phyloP scores from a whole-genome alignment of 2,797 vertebrate species.

The Anableps anableps region DNA sequence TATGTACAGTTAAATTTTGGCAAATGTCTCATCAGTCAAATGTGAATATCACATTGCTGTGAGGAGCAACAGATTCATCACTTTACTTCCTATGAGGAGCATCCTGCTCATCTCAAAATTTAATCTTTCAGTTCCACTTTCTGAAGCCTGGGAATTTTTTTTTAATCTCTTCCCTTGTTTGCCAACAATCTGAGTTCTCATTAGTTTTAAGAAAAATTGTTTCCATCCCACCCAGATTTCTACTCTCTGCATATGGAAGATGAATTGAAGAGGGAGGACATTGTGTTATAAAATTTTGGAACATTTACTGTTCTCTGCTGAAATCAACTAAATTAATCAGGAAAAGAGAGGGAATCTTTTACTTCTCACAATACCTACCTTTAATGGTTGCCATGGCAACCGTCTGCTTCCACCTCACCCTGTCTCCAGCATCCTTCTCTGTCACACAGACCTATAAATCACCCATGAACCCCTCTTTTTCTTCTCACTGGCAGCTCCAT shows the following conservation, averaged over 20 bases:
- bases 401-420: background rate
- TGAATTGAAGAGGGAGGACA: background rate
- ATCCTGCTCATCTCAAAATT: background rate
- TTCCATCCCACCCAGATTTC: background rate
- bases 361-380: no score
- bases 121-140: no score
- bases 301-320: background rate
- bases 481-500: background rate
- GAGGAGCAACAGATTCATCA: no score
- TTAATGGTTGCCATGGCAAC: background rate
- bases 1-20: background rate
- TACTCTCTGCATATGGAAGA: background rate
- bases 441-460: background rate
- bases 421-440: background rate
- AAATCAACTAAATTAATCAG: background rate
- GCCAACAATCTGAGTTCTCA: no score
- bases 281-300: background rate
- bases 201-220: background rate
- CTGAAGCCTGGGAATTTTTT: no score
- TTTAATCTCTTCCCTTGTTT: no score
- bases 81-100: background rate
- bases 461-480: background rate
- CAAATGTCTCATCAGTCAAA: background rate
- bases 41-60: no score
- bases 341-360: background rate